A percentile compares a stretch with the other conserved stretches of the same genome.
These are phyloP conservation scores for Melopsittacus undulatus DNA, from an alignment of 2,797 vertebrate genomes.

Conservation along the genomic window DNA sequence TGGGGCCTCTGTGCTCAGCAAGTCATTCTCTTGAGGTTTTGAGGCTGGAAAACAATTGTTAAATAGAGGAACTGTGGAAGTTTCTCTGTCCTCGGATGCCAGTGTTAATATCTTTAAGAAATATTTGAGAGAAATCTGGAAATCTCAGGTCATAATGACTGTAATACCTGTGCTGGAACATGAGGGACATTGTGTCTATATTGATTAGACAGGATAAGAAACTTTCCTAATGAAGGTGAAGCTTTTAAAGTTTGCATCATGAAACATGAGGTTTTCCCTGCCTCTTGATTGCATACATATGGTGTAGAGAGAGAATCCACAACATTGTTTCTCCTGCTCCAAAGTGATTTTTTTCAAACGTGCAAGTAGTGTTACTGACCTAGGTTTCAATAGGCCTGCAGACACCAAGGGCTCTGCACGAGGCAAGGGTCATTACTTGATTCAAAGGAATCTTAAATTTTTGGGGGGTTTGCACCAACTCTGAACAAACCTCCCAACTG, in stretches of 20 bases:
- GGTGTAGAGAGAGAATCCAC: neutral
- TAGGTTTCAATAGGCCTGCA: neutral
- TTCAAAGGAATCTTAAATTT: neutral
- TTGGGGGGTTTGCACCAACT: neutral
- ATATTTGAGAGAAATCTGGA: neutral
- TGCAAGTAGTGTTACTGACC: neutral
- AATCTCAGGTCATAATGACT: neutral
- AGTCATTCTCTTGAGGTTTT: neutral
- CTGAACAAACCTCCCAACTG: neutral
- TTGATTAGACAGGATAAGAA: neutral
- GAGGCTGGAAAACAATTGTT: neutral
- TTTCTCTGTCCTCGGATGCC: neutral
- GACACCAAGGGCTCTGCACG: neutral
- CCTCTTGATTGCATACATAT: neutral
- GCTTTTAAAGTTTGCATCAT: neutral
- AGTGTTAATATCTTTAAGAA: constrained; percentile 33
- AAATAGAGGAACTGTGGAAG: neutral
- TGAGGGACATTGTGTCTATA: neutral
- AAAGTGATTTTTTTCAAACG: neutral
- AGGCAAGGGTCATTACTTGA: neutral
- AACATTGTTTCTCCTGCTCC: neutral
- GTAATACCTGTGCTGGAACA: neutral
- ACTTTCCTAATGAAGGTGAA: neutral
- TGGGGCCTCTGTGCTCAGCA: neutral
- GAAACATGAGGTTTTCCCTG: neutral